Conservation (phyloP, 2,797 vertebrate genomes). For the Martes flavigula region DNA sequence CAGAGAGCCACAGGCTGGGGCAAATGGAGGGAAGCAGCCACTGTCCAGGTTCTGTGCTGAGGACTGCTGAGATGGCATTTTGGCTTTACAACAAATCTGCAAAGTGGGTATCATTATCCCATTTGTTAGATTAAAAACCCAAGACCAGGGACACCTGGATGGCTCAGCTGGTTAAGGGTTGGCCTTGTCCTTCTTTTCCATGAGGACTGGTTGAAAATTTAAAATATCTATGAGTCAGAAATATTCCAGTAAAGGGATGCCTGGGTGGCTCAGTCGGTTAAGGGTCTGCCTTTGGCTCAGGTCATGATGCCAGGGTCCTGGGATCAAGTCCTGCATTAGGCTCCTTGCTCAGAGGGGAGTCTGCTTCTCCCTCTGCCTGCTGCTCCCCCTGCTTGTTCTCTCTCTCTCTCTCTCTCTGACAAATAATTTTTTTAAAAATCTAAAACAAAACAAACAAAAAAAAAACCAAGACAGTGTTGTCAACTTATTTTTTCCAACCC, state of each 20-base stretch:
- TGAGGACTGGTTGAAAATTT: no score
- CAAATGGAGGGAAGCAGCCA: background rate
- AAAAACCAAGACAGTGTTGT: background rate
- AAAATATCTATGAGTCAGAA: no score
- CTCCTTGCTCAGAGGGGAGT: background rate
- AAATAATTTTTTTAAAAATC: background rate
- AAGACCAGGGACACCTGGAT: background rate
- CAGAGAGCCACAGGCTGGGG: background rate
- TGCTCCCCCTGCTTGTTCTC: background rate
- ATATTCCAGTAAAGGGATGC: background rate
- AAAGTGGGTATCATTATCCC: background rate
- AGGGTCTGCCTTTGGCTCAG: background rate
- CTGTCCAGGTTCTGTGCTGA: background rate
- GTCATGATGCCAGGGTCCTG: background rate
- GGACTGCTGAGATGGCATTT: background rate
- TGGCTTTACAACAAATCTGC: background rate
- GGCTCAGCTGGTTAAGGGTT: background rate
- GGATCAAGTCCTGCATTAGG: background rate
- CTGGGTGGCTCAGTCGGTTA: background rate
- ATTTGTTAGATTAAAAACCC: background rate
- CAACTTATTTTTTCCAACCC: background rate
- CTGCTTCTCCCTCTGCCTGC: background rate
- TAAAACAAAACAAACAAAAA: background rate
- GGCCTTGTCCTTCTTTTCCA: no score
- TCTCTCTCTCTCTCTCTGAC: background rate